Base-by-base conservation (phyloP, 2,888 invertebrate species). In the Trichogramma evanescens region DNA sequence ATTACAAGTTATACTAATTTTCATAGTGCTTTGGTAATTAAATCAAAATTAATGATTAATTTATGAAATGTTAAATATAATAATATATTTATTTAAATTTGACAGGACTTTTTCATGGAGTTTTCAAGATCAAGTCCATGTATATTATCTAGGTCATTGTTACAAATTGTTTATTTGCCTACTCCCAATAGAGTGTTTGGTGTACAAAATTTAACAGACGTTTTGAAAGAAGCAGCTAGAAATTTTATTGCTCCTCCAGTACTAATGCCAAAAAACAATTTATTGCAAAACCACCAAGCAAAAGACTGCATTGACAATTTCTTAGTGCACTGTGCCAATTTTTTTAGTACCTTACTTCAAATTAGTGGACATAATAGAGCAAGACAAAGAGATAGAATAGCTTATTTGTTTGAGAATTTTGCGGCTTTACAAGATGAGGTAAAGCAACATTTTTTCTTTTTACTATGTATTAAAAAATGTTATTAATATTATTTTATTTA, bases 311-410 rank as follows among this genome's bases (percentile, higher is more conserved):
- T 95, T 2, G 95, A 96, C 69, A 89, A 89, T 59, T 95, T 97
- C 80, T 83, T 97, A 57, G 84, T 84, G 8, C 91, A 92, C 64
- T 93, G 95, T 74, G 88, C 91, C 62, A 86, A 90, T 46, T 91
- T 95, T 5, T 93, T 97, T 74, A 89, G 89, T 7, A 88, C 87
- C 68, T 81, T 97, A 59, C 82, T 97, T 61, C 91, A 93, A 71
- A 86, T 94, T 62, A 93, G 91, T 74, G 97, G 98, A 0, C 95
- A 95, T 77, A 98, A 98, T 79, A 84, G 95, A 67, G 96, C 98
- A 4, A 82, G 98, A 43, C 97, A 97, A 78, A 83, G 97, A 59
- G 97, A 98, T 76, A 95, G 95, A 80, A 81, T 97, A 59, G 93
- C 92, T 0, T 84, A 92, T 70, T 80, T 95, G 57, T 81, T 98